A percentile compares a stretch with the other conserved stretches of the same genome.
Evolutionary conservation across 2,113 vertebrate genomes (phyloP).

Genomic region (Todiramphus chloris): DNA sequence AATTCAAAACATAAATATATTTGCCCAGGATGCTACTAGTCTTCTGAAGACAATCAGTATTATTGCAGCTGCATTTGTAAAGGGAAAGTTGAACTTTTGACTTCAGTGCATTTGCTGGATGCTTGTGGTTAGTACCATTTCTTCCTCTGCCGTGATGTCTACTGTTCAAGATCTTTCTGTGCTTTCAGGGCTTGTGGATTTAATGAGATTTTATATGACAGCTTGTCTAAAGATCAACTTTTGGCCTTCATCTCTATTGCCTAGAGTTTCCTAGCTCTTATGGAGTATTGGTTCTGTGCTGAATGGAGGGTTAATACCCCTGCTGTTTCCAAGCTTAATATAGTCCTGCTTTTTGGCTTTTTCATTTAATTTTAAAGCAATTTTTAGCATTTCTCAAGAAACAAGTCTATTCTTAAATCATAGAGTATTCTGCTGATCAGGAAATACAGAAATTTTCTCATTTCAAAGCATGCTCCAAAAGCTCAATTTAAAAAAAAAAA

Average conservation of each 20-base stretch:
- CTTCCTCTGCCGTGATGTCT: neutral
- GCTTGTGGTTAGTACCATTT: neutral
- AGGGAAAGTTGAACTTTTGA: neutral
- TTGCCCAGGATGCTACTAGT: neutral
- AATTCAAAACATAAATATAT: neutral
- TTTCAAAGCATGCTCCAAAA: neutral
- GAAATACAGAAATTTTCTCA: neutral
- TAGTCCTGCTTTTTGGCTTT: neutral
- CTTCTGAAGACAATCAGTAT: neutral
- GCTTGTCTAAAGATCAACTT: neutral
- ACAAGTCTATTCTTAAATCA: neutral
- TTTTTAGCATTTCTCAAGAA: neutral
- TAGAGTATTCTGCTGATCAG: neutral
- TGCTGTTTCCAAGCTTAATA: neutral
- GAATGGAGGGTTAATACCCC: neutral
- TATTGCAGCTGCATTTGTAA: neutral
- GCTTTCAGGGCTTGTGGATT: neutral
- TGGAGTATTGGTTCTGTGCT: neutral
- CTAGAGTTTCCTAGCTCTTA: neutral
- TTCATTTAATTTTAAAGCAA: neutral
- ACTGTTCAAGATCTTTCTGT: neutral
- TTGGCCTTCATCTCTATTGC: neutral
- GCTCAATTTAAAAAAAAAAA: neutral
- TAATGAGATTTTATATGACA: neutral
- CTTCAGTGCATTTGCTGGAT: neutral